Evolutionary conservation across 2,113 vertebrate genomes (phyloP), one percentile per base, ranked within the genome.

Genomic region (Spilogale gracilis): DNA sequence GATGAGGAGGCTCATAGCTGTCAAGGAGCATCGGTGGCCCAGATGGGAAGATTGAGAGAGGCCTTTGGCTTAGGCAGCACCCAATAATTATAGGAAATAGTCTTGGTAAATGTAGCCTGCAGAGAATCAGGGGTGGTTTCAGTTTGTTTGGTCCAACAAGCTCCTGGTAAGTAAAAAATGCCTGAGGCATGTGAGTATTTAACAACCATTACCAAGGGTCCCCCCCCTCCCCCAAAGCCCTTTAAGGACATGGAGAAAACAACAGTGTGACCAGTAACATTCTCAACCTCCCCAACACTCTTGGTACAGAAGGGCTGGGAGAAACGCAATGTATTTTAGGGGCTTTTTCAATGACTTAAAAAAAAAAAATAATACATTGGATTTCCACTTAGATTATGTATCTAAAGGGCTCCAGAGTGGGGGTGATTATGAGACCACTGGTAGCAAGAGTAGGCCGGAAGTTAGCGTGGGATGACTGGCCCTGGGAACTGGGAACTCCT

Each of bases 381-480:
- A 85, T 45, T 91, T 92, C 67, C 11, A 56, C 71, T 83, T 67
- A 9, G 20, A 14, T 63, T 52, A 54, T 38, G 65, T 30, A 32
- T 52, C 83, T 87, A 11, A 85, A 82, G 76, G 95, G 52, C 52
- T 58, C 21, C 54, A 27, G 67, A 27, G 80, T 38, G n/a, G 27
- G 32, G 1, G 9, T 0, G 0, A 50, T 45, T 79, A 3, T 12
- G 54, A 52, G 50, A 50, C 30, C 3, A 2, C 0, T 6, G 6
- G 60, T 21, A 32, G 81, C 43, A 73, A 73, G n/a, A 43, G 91
- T 11, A 67, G n/a, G 50, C 21, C 0, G 0, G 63, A 86, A 74
- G 94, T 87, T 67, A 30, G 30, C 21, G n/a, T 23, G 27, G 73
- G 73, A 8, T 73, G 30, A 8, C 0, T 6, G 18, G 45, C 18